Conservation (phyloP, 2,797 vertebrate genomes). For the Hydrophis major region DNA sequence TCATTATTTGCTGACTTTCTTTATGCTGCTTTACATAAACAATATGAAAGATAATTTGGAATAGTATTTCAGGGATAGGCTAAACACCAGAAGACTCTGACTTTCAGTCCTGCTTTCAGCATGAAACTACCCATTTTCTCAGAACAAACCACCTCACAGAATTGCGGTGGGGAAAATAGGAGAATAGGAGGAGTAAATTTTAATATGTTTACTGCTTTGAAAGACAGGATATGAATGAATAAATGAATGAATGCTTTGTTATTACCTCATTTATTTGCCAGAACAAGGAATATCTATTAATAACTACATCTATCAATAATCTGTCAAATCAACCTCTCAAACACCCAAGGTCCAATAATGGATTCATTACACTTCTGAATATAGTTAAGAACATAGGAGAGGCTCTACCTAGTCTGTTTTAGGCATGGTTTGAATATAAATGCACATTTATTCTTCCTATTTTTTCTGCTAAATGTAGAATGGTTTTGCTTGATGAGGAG, state of each 20-base stretch:
- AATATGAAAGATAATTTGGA: background rate
- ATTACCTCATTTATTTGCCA: background rate
- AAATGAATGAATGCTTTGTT: background rate
- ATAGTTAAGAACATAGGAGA: background rate
- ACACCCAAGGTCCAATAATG: background rate
- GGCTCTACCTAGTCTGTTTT: background rate
- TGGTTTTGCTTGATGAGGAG: background rate
- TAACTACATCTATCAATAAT: background rate
- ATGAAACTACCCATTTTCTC: too few species aligned
- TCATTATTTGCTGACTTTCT: background rate
- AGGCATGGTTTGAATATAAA: background rate
- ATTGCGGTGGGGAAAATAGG: too few species aligned
- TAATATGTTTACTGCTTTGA: too few species aligned
- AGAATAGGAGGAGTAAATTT: too few species aligned
- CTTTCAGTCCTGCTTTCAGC: too few species aligned
- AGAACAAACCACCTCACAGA: too few species aligned
- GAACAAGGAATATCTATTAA: background rate
- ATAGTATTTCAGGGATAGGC: too few species aligned
- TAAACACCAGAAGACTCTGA: too few species aligned
- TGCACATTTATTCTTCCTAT: background rate
- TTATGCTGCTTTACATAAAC: background rate
- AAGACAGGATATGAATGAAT: too few species aligned
- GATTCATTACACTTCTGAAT: background rate
- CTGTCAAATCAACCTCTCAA: background rate
- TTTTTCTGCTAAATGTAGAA: background rate